Evolutionary conservation across 2,888 invertebrate genomes (phyloP), one percentile per base, ranked within the genome.

Genomic region (Nineta flava): DNA sequence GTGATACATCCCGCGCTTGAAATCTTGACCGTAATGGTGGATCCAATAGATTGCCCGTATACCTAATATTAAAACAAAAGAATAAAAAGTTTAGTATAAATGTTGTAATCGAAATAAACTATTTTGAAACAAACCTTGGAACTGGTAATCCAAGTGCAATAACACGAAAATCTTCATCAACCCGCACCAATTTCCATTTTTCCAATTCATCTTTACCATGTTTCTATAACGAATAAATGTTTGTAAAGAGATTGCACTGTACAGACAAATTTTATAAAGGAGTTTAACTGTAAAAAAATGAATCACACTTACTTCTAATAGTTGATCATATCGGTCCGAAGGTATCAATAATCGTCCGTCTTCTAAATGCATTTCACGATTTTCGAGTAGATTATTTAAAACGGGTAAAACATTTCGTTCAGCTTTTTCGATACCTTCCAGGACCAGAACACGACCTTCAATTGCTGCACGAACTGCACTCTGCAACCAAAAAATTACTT

Each of bases 311-410:
- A 91, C 92, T 75, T 87, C 66, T 12, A 92, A 66, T 13, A 97
- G 69, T 64, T 87, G 87, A 62, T 97, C 95, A 62, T 91, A 97
- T 70, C 93, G 78, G 3, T 78, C 70, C 9, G 93, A 83, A 0
- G 93, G 84, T 63, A 97, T 85, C 38, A 97, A 71, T 64, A 96
- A 90, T 57, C 94, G 73, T 0, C 97, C 97, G 71, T 96, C 96
- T 70, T 97, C 96, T 53, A 97, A 72, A 67, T 96, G 93, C 95
- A 97, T 96, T 70, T 97, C 97, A 50, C 96, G 75, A 67, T 97
- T 97, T 69, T 97, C 96, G 48, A 97, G 70, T 49, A 97, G 73
- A 70, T 97, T 97, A 67, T 97, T 97, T 40, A 97, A 71, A 46
- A 97, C 87, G 34, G 96, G 96, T 52, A 97, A 70, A 41, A 97